Evolutionary conservation across 2,113 vertebrate genomes (phyloP).

Genomic region (Hippolais icterina): DNA sequence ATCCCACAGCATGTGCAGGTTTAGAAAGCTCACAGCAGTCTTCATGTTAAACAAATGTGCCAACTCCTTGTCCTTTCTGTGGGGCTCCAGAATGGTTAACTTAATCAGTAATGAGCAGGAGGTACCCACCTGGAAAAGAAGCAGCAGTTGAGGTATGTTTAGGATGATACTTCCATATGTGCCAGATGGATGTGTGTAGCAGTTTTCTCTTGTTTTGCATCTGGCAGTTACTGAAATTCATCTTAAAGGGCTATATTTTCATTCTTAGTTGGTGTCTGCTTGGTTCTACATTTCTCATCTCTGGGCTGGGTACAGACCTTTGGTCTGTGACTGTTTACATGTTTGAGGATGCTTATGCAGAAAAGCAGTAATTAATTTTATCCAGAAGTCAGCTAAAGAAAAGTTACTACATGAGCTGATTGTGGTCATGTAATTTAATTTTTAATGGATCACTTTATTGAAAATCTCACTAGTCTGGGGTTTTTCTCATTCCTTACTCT

Average conservation of each 20-base stretch:
- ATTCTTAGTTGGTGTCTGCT: background rate
- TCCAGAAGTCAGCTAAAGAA: background rate
- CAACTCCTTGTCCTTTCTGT: background rate
- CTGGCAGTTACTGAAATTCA: background rate
- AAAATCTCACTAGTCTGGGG: fast-evolving
- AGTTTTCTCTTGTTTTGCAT: background rate
- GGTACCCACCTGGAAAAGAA: background rate
- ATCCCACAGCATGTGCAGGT: background rate
- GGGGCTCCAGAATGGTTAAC: background rate
- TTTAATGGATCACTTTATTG: background rate
- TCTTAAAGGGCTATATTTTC: background rate
- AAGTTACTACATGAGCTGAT: background rate
- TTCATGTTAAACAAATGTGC: background rate
- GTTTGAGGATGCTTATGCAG: background rate
- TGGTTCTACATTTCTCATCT: background rate
- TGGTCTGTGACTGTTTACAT: background rate
- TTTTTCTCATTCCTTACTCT: background rate
- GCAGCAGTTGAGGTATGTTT: background rate
- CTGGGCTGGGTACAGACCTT: background rate
- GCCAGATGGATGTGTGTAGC: background rate
- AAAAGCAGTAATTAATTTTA: background rate
- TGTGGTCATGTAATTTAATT: background rate
- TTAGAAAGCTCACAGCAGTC: background rate
- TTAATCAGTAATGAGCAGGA: background rate
- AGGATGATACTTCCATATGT: background rate